Base-by-base conservation (phyloP, 2,888 invertebrate genomes). In the Heliconius hortense region DNA sequence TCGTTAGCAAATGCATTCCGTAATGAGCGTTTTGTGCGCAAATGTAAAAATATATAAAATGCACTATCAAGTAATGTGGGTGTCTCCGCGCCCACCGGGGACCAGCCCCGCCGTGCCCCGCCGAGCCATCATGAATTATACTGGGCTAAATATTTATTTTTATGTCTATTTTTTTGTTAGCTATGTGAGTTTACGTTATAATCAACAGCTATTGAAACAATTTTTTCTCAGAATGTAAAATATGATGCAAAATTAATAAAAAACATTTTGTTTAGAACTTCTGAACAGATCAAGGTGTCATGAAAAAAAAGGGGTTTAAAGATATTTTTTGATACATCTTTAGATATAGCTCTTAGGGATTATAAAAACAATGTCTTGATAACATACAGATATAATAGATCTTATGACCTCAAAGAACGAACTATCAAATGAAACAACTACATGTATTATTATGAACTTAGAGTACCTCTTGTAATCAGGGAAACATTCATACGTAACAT, bases 1-100 rank as follows among this genome's bases (percentile, higher is more conserved):
- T 92, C 92, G 90, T 92, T 92, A 92, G 90, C 86, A 90, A 91
- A 90, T 90, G 91, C 91, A 86, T 90, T 84, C 82, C 84, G 82
- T 92, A 91, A 92, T 90, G 91, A 93, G 86, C 88, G 90, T 88
- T 90, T 90, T 90, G 84, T 86, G 85, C 84, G 85, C 85, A 85
- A 89, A 89, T 89, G 88, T 87, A 87, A 87, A 90, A 88, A 91
- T 88, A 90, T 88, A 89, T 89, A 87, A 89, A 88, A 87, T 85
- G 88, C 84, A 86, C 81, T 82, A 82, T 82, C 82, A 83, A 82
- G 82, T 82, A 81, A 83, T 81, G 81, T 76, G 79, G 70, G 78
- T 35, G 64, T 43, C n/a, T 60, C 66, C 31, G 76, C 59, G 73
- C 59, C 35, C 24, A 24, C 67, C 53, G 64, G 63, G 67, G 28